Base-by-base conservation (phyloP, 2,888 invertebrate genomes). In the Allacma fusca region DNA sequence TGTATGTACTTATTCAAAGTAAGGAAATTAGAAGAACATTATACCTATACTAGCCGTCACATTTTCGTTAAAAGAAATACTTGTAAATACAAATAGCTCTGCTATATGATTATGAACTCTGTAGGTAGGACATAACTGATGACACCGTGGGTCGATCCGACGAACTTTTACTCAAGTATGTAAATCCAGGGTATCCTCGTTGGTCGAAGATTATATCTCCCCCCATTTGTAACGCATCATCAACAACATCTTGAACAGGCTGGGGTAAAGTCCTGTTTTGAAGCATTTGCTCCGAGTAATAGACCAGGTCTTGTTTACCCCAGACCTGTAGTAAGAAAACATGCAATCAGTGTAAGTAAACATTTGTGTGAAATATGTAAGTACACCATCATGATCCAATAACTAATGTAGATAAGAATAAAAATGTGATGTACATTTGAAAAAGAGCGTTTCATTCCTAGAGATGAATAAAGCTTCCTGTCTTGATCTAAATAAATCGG, bases 181-280 rank as follows among this genome's bases (percentile, higher is more conserved):
- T 62, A 40, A 81, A 82, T 16, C 73, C 67, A 5, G 82, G 64
- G 9, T 76, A 77, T 0, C 79, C 81, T 1, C 70, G 21, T 23
- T 29, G 29, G 59, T 81, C 73, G 9, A 85, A 28, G 1, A 84
- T 73, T 21, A 84, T 77, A 75, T 85, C 84, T 44, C 85, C 85
- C 9, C 84, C 85, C 82, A 85, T 80, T 78, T 85, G 85, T 44
- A 85, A 81, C 1, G 79, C 78, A 72, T 85, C 85, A 76, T 85
- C 85, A 28, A 80, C 28, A 12, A 83, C 50, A 57, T 81, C 82
- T 23, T 76, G 43, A 23, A 80, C 81, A 0, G 80, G 81, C 7
- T 79, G n/a, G 7, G 84, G 81, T 9, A 83, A 76, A 13, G 62
- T n/a, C 19, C 34, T 67, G 24, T 80, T 78, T 29, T 65, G 19